A percentile compares a stretch with the other conserved stretches of the same genome.
phyloP scores from a whole-genome alignment of 2,888 invertebrate species.

The Drosophila conformis region DNA sequence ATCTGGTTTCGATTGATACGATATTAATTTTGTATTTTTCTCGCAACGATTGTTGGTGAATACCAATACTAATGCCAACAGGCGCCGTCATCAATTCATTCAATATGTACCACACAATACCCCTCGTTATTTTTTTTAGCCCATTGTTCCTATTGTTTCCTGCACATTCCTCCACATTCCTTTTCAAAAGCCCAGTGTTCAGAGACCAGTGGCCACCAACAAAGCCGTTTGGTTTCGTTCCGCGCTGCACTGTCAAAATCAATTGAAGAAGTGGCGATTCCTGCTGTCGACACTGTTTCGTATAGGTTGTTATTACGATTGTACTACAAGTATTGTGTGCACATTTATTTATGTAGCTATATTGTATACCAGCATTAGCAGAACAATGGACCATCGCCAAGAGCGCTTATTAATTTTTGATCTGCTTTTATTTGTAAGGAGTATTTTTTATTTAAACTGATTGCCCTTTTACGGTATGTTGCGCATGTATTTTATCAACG shows the following conservation, averaged over 20 bases:
- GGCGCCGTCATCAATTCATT: conserved; percentile 67
- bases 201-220: conserved; percentile 64
- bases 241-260: conserved; percentile 45
- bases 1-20: conserved; percentile 72
- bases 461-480: conserved; percentile 20
- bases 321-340: conserved; percentile 55
- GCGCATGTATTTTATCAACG: conserved; percentile 1
- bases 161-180: not conserved
- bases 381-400: conserved; percentile 64
- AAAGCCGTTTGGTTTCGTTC: conserved; percentile 54
- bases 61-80: conserved; percentile 41
- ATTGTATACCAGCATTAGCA: conserved; percentile 24
- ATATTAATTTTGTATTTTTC: conserved; percentile 41
- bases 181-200: not conserved
- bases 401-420: conserved; percentile 33
- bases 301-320: conserved; percentile 45
- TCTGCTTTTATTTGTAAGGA: conserved; percentile 23
- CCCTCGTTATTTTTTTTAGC: conserved; percentile 51
- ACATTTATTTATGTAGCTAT: conserved; percentile 75
- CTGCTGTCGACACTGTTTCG: conserved; percentile 69
- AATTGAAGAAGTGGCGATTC: conserved; percentile 75
- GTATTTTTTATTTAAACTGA: conserved; percentile 54
- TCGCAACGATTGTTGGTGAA: conserved; percentile 9
- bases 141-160: conserved; percentile 66
- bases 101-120: conserved; percentile 52